Base-by-base conservation (phyloP, 2,113 vertebrate genomes). In the Pseudorasbora parva region DNA sequence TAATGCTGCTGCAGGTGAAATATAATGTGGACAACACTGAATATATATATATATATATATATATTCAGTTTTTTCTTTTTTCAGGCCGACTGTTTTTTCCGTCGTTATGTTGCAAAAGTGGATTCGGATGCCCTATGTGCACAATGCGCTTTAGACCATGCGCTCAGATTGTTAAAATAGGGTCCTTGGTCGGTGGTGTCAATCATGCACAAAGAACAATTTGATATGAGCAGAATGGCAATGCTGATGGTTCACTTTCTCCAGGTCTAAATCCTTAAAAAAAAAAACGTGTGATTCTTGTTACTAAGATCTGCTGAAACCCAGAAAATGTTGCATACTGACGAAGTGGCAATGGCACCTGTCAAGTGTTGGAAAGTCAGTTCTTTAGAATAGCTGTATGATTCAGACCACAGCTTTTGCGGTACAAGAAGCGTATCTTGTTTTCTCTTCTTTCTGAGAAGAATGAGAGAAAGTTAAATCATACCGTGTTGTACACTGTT, bases 341-440 rank as follows among this genome's bases (percentile, higher is more conserved):
- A 21, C 33, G 10, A 71, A 71, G 68, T 72, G 41, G 21, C 68
- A 14, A 25, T 72, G 68, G 41, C 68, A 45, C 41, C 68, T 71
- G 21, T 71, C 10, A 45, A 37, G 4, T 37, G 8, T 5, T 68
- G 33, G 7, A 41, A 71, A 71, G 41, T 14, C 41, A 68, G 30
- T 4, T 17, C 64, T 68, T 68, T 41, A 66, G 30, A 37, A 19
- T 17, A 21, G 8, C 8, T 66, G 62, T 10, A 37, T 68, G 41
- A 43, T 71, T 71, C 41, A 71, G 68, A 43, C 0, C 1, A 45
- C 41, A 71, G 68, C 41, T 45, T 71, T 54, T 43, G 62, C 19
- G 9, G 8, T 71, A 71, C 19, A 43, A n/a, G 9, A 69, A 69
- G 37, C 37, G 23, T 45, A 45, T 2, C 68, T 7, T 45, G 41